Percentiles rank a stretch among this genome's conserved stretches.
Conservation (phyloP, 23 tunicate species). For the Styela plicata region DNA sequence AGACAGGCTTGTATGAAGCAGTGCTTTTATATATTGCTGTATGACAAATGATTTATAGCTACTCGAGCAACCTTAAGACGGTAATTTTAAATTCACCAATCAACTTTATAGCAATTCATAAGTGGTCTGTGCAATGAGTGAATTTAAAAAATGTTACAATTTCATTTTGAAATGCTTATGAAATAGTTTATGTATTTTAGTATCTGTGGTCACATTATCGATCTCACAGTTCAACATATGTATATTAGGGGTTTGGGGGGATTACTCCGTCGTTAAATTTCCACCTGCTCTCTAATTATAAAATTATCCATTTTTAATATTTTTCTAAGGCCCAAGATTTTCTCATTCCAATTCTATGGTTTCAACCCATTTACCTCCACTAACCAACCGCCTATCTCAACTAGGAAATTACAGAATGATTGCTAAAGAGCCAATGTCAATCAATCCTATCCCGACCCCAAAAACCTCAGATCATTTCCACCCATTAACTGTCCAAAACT, state of each 20-base stretch:
- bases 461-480: slow-evolving; percentile 60
- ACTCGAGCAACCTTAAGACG: too few relatives aligned
- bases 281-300: too few relatives aligned
- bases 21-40: slow-evolving; percentile 69
- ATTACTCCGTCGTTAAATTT: too few relatives aligned
- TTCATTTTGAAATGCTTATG: too few relatives aligned
- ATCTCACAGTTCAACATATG: too few relatives aligned
- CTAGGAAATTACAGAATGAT: slow-evolving; percentile 6
- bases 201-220: too few relatives aligned
- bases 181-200: too few relatives aligned
- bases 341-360: slow-evolving; percentile 37
- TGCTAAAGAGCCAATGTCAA: slow-evolving; percentile 48
- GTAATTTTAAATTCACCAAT: too few relatives aligned
- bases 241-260: too few relatives aligned
- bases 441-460: slow-evolving; percentile 72
- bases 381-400: not conserved
- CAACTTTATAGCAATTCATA: too few relatives aligned
- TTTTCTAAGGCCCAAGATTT: slow-evolving; percentile 61
- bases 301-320: not conserved
- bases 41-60: not conserved
- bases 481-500: slow-evolving; percentile 69
- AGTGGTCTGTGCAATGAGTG: too few relatives aligned
- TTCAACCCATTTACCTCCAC: not conserved
- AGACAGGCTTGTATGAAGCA: slow-evolving; percentile 48
- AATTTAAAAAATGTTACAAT: too few relatives aligned